A percentile compares a stretch with the other conserved stretches of the same genome.
Evolutionary conservation across 2,888 invertebrate species (phyloP).

Genomic region (Perdita meconis): DNA sequence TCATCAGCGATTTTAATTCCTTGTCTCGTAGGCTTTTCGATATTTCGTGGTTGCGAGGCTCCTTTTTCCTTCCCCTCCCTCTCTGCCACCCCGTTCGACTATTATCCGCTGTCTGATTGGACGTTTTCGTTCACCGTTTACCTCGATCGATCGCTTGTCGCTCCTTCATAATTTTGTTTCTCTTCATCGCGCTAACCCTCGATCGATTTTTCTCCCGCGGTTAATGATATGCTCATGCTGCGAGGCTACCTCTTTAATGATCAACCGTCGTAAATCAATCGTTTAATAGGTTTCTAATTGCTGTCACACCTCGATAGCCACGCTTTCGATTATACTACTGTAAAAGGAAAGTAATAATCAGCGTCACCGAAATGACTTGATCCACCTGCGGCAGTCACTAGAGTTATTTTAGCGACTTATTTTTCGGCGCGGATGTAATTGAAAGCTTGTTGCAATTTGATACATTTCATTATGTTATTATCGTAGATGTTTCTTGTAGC

Average conservation of each 20-base stretch:
- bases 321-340: neutral
- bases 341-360: neutral
- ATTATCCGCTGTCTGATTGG: slow-evolving; percentile 14
- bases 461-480: no score
- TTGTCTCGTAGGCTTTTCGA: slow-evolving; percentile 30
- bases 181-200: neutral
- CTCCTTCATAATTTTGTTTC: neutral
- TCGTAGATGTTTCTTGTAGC: no score
- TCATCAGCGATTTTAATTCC: slow-evolving; percentile 31
- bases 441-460: neutral
- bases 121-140: slow-evolving; percentile 37
- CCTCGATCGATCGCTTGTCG: slow-evolving; percentile 11
- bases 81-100: neutral
- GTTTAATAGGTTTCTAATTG: slow-evolving; percentile 28
- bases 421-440: neutral
- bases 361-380: neutral
- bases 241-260: neutral
- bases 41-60: neutral
- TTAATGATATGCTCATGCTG: slow-evolving; percentile 25
- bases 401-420: neutral
- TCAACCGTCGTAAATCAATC: slow-evolving; percentile 12
- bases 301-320: neutral
- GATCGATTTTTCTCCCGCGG: neutral
- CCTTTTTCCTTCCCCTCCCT: no score
- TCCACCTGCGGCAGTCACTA: neutral